A percentile compares a stretch with the other conserved stretches of the same genome.
Evolutionary conservation across 2,888 invertebrate genomes (phyloP).

Genomic region (Callinectes sapidus): DNA sequence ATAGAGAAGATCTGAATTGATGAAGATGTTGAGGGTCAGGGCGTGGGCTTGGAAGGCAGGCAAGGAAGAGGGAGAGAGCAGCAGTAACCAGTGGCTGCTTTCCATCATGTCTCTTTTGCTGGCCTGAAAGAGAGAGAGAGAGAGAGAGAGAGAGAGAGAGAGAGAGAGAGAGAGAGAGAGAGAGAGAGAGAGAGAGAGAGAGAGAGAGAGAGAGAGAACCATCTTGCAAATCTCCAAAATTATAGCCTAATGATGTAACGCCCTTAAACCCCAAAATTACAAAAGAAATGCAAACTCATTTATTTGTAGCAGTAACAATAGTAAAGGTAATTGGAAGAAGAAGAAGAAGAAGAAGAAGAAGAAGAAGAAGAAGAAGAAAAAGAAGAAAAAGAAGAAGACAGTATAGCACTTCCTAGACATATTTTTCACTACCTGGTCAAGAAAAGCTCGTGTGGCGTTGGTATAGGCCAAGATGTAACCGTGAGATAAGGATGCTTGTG

Average conservation of each 20-base stretch:
- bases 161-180: neutral
- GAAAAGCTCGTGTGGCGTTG: slow-evolving; percentile 22
- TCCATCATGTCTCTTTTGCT: neutral
- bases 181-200: slow-evolving; percentile 11
- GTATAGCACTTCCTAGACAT: neutral
- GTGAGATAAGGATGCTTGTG: neutral
- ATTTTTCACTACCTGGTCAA: slow-evolving; percentile 17
- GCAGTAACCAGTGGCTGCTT: slow-evolving; percentile 38
- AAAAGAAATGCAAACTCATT: too few relatives aligned
- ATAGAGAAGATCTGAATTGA: slow-evolving; percentile 43
- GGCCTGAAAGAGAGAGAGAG: slow-evolving; percentile 34
- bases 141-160: neutral
- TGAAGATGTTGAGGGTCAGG: slow-evolving; percentile 23
- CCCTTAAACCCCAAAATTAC: too few relatives aligned
- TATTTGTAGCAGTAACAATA: too few relatives aligned
- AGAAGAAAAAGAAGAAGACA: neutral
- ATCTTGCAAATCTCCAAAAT: neutral
- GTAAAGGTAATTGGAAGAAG: too few relatives aligned
- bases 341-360: too few relatives aligned
- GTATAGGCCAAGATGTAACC: slow-evolving; percentile 34
- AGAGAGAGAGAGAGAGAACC: neutral
- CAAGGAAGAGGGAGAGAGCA: neutral
- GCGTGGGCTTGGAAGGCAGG: neutral
- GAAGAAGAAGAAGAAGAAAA: neutral
- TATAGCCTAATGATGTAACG: too few relatives aligned